phyloP scores from a whole-genome alignment of 2,888 invertebrate species.

The Cheilosia pagana region DNA sequence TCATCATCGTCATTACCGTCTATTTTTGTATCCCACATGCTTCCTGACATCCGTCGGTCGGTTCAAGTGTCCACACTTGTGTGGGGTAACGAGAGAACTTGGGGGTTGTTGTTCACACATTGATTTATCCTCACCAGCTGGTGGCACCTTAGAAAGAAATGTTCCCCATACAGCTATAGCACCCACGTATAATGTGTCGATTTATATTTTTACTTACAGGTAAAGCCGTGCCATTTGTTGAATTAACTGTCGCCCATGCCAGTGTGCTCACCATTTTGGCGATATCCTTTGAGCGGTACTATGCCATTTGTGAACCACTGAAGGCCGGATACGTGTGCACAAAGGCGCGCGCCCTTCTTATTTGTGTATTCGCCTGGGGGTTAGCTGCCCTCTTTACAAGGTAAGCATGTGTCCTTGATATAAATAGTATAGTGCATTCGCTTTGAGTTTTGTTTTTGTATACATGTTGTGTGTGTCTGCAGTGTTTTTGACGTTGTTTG shows the following conservation, averaged over 20 bases:
- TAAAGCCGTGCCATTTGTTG: slow-evolving; percentile 95
- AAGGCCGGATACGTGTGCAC: slow-evolving; percentile 95
- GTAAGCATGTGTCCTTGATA: slow-evolving; percentile 84
- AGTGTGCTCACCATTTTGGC: slow-evolving; percentile 96
- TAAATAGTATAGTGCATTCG: slow-evolving; percentile 9
- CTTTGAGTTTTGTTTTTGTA: not conserved
- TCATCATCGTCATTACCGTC: slow-evolving; percentile 58
- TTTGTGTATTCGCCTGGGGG: slow-evolving; percentile 93
- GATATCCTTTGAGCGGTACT: slow-evolving; percentile 95
- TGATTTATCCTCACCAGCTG: slow-evolving; percentile 38
- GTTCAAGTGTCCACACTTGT: slow-evolving; percentile 42
- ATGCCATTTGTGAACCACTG: slow-evolving; percentile 96
- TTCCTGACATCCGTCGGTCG: slow-evolving; percentile 8
- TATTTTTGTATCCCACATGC: slow-evolving; percentile 45
- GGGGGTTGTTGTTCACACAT: slow-evolving; percentile 9
- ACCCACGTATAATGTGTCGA: slow-evolving; percentile 53
- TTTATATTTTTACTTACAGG: slow-evolving; percentile 86
- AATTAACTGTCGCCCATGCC: slow-evolving; percentile 95
- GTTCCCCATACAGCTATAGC: not conserved
- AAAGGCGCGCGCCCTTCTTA: slow-evolving; percentile 91
- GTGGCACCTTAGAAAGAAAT: not conserved
- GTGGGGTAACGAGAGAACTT: not conserved
- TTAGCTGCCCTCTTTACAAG: slow-evolving; percentile 93
- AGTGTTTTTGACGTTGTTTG: not conserved
- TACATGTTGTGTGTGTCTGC: slow-evolving; percentile 22